Conservation (phyloP, 1,140 invertebrate genomes). For the Meloidogyne chitwoodi region DNA sequence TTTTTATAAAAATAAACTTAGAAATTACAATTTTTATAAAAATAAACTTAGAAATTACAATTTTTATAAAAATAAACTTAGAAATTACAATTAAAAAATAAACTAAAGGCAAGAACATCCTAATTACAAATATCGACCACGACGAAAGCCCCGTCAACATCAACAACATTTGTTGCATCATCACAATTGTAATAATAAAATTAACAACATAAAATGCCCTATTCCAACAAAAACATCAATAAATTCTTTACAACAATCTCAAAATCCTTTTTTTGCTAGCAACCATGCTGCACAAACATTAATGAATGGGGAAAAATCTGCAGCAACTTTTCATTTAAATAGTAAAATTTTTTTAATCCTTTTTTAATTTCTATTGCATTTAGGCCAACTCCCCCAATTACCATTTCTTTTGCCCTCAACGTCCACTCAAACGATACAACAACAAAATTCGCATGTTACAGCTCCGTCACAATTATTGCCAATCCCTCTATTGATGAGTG, state of each 20-base stretch:
- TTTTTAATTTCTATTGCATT: neutral
- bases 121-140: conserved; percentile 18
- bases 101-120: conserved; percentile 12
- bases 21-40: neutral
- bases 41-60: neutral
- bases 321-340: neutral
- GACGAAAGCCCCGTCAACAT: conserved; percentile 7
- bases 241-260: neutral
- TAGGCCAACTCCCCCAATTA: neutral
- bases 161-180: neutral
- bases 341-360: neutral
- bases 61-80: neutral
- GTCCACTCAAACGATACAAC: neutral
- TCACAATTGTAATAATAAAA: neutral
- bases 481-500: neutral
- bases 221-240: neutral
- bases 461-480: neutral
- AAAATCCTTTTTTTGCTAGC: neutral
- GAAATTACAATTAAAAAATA: neutral
- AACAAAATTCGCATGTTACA: neutral
- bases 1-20: neutral
- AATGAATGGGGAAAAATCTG: neutral
- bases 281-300: neutral
- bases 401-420: neutral
- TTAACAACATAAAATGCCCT: neutral